Evolutionary conservation across 1,140 invertebrate genomes (phyloP), one percentile per base, ranked within the genome.

Genomic region (Tetramorium alpestre): DNA sequence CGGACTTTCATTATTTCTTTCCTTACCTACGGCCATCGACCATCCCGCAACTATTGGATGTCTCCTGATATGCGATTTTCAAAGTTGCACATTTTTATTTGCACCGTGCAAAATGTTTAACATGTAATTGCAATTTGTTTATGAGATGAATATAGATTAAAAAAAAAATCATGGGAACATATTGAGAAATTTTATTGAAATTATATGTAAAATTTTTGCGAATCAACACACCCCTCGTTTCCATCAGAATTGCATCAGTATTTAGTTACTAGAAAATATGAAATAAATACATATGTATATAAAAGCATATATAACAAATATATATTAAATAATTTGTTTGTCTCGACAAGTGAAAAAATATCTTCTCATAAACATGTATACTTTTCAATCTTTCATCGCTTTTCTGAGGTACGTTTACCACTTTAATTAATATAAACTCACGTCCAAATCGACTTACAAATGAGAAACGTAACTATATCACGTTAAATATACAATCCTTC

Each of bases 1-100:
- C 90, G 89, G 90, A 92, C 93, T 94, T 94, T 93, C 93, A 93
- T 93, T 94, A 93, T 94, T 94, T 92, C 93, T 93, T 93, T 92
- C 92, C 92, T 93, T 91, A 91, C 90, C 65, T 89, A 86, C 84
- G 82, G 60, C 58, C 65, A 58, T 56, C 85, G 33, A 51, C 60
- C 65, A 73, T 85, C 33, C 56, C 75, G 51, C 49, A 13, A 49
- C 22, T 33, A 28, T 13, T 51, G 60, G 33, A 54, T 33, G 22
- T n/a, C 58, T 49, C 58, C 0, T 47, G 65, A 82, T 41, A 16
- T 60, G 25, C 51, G 69, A 84, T 75, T 60, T 44, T 84, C 44
- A 1, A 18, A 60, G 25, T 33, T 47, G 80, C 51, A n/a, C 13
- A 25, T 73, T 73, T 28, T 7, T 38, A 58, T 58, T 22, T 72